phyloP scores from a whole-genome alignment of 2,113 vertebrate genomes.

The Elachura formosa region DNA sequence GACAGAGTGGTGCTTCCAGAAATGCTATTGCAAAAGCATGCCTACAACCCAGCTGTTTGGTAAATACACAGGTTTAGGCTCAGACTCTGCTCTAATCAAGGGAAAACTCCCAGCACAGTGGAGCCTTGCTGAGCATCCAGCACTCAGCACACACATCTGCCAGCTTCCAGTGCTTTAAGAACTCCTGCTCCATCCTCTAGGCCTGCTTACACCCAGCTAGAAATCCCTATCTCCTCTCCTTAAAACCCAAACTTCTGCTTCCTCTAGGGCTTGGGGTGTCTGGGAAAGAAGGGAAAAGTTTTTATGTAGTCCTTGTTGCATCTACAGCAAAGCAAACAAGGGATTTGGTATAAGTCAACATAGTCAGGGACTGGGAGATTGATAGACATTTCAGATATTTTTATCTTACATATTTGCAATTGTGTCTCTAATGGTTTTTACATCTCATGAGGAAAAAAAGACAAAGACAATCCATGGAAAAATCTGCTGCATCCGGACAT shows the following conservation, averaged over 20 bases:
- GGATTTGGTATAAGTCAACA: background rate
- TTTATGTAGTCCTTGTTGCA: background rate
- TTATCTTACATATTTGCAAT: background rate
- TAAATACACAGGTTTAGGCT: background rate
- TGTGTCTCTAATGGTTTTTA: background rate
- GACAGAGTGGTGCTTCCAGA: conserved; percentile 4
- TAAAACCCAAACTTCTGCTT: background rate
- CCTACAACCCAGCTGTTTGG: background rate
- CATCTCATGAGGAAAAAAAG: background rate
- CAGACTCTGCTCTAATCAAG: background rate
- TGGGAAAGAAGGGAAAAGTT: background rate
- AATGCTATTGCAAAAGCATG: background rate
- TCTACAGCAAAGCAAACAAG: background rate
- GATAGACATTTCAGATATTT: background rate
- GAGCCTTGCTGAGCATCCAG: background rate
- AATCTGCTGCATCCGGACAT: background rate
- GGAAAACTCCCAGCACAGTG: background rate
- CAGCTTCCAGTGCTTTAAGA: background rate
- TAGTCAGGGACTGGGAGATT: fast-evolving
- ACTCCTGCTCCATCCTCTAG: background rate
- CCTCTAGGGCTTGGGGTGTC: background rate
- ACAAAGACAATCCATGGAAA: background rate
- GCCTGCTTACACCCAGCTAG: background rate
- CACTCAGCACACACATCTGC: background rate
- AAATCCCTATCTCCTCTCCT: background rate